Evolutionary conservation across 2,888 invertebrate genomes (phyloP).

Genomic region (Agelastica alni): DNA sequence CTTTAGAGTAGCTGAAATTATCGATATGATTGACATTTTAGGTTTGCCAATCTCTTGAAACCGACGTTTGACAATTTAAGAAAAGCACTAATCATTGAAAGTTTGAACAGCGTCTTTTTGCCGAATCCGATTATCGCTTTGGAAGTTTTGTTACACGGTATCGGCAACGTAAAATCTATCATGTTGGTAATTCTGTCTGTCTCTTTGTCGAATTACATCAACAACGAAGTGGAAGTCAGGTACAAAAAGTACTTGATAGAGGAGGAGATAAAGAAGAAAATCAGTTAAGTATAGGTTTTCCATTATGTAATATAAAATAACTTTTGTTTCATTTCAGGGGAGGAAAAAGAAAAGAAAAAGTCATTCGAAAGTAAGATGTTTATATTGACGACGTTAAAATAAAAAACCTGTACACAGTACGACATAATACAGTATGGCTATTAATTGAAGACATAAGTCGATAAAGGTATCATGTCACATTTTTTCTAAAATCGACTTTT

Average conservation of each 20-base stretch:
- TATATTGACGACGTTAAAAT: neutral
- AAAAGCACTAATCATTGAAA: slow-evolving; percentile 39
- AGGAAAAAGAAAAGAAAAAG: slow-evolving; percentile 5
- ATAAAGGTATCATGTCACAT: too few species aligned
- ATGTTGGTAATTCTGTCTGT: slow-evolving; percentile 43
- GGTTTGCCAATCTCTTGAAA: slow-evolving; percentile 41
- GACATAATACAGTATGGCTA: too few species aligned
- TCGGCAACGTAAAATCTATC: slow-evolving; percentile 47
- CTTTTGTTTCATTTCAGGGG: neutral
- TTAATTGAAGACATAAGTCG: too few species aligned
- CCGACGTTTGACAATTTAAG: slow-evolving; percentile 32
- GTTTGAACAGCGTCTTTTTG: slow-evolving; percentile 48
- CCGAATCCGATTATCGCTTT: slow-evolving; percentile 40
- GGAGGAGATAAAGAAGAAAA: slow-evolving; percentile 29
- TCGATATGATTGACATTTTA: too few species aligned
- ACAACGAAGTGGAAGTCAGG: slow-evolving; percentile 25
- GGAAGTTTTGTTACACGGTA: slow-evolving; percentile 43
- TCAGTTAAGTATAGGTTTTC: too few species aligned
- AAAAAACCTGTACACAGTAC: too few species aligned
- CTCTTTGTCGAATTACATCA: slow-evolving; percentile 38
- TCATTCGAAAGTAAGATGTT: neutral
- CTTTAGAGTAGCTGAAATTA: too few species aligned
- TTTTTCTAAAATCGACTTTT: too few species aligned
- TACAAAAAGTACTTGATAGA: slow-evolving; percentile 23
- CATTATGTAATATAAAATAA: too few species aligned